phyloP scores from a whole-genome alignment of 1,140 invertebrate species.

The Trichonephila clavipes region DNA sequence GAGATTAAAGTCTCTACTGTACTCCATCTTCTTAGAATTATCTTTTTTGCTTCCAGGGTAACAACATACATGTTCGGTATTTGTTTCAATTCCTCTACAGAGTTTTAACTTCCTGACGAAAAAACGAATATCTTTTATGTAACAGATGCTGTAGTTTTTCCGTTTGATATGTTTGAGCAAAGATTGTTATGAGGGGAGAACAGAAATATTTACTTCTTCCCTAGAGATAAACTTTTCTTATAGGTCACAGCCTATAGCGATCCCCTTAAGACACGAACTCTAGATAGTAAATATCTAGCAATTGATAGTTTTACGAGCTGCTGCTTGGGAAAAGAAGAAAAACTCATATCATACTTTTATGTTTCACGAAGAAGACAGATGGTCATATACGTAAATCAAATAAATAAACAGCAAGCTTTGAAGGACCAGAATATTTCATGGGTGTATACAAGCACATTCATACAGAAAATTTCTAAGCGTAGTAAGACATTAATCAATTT shows the following conservation, averaged over 20 bases:
- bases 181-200: conserved; percentile 14
- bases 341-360: conserved; percentile 26
- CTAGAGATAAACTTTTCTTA: conserved; percentile 35
- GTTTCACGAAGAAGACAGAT: conserved; percentile 31
- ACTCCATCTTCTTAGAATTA: neutral
- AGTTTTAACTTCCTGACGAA: neutral
- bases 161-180: conserved; percentile 13
- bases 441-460: neutral
- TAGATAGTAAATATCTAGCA: conserved; percentile 35
- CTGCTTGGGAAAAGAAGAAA: conserved; percentile 35
- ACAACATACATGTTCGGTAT: neutral
- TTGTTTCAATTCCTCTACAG: neutral
- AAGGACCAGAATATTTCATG: neutral
- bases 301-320: conserved; percentile 52
- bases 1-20: no score
- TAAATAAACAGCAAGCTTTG: neutral
- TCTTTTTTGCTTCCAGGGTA: neutral
- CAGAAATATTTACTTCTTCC: conserved; percentile 48
- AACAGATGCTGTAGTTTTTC: conserved; percentile 42
- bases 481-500: neutral
- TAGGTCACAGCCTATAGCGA: conserved; percentile 18
- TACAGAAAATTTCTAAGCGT: neutral
- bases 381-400: conserved; percentile 28
- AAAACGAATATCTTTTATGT: conserved; percentile 7
- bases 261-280: conserved; percentile 11